Evolutionary conservation across 2,797 vertebrate species (phyloP).

Genomic region (Natrix natrix): DNA sequence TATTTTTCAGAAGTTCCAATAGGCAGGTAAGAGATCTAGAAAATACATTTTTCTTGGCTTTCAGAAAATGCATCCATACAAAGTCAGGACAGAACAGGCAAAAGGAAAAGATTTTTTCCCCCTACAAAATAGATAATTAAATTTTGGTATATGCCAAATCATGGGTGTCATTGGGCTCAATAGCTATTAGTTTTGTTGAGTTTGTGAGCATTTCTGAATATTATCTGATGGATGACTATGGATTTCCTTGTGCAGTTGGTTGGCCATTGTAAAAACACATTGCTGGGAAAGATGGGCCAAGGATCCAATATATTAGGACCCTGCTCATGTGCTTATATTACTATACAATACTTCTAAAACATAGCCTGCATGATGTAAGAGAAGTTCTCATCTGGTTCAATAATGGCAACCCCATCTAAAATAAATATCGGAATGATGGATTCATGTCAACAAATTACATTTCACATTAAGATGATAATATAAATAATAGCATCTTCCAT

Average conservation of each 20-base stretch:
- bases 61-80: not conserved
- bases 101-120: not conserved
- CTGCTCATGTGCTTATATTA: not conserved
- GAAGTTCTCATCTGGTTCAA: not conserved
- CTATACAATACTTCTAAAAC: not conserved
- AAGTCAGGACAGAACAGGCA: not conserved
- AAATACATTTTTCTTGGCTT: not conserved
- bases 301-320: not conserved
- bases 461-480: not conserved
- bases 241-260: not conserved
- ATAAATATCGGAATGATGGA: not conserved
- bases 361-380: not conserved
- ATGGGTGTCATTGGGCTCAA: not conserved
- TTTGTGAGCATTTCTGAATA: not conserved
- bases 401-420: not conserved
- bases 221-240: not conserved
- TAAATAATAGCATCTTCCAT: not conserved
- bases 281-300: not conserved
- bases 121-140: not conserved
- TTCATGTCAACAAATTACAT: not conserved
- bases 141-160: not conserved
- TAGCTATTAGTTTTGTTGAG: not conserved
- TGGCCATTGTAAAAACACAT: not conserved
- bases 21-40: not conserved
- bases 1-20: not conserved